Conservation (phyloP, 2,888 invertebrate species). For the Elysia crispata region DNA sequence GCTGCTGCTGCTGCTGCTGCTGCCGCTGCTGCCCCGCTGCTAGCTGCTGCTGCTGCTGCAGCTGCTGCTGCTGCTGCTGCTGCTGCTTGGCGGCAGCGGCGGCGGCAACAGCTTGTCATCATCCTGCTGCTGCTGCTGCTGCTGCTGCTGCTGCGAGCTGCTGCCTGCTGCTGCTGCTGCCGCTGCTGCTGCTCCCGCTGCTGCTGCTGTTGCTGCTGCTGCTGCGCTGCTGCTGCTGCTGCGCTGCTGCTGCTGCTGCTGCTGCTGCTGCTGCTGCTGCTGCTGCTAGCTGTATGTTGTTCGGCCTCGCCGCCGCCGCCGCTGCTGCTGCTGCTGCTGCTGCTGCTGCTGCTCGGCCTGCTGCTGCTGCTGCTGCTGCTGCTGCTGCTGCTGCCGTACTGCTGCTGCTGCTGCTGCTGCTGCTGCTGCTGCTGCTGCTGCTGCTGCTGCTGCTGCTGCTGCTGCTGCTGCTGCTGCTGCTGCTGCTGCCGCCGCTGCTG, state of each 20-base stretch:
- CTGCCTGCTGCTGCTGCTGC: background rate
- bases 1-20: background rate
- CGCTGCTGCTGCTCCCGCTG: too few relatives aligned
- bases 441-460: constrained; percentile 1
- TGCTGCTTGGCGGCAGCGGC: too few relatives aligned
- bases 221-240: too few relatives aligned
- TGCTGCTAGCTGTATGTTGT: too few relatives aligned
- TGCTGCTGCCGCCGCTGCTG: constrained; percentile 13
- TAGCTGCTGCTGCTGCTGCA: background rate
- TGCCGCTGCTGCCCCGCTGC: background rate
- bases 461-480: constrained; percentile 9
- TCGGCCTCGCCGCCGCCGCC: too few relatives aligned
- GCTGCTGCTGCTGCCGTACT: too few relatives aligned
- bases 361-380: too few relatives aligned
- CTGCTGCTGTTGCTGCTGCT: too few relatives aligned
- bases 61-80: background rate
- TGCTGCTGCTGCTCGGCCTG: too few relatives aligned
- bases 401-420: too few relatives aligned
- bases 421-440: background rate
- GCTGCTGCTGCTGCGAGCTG: constrained; percentile 21
- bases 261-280: background rate
- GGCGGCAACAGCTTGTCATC: background rate
- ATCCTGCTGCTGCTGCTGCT: constrained; percentile 24
- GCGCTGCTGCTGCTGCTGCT: constrained; percentile 2
- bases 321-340: too few relatives aligned